Percentiles rank a stretch among this genome's conserved stretches.
Evolutionary conservation across 2,888 invertebrate species (phyloP).

Genomic region (Hemithea aestivaria): DNA sequence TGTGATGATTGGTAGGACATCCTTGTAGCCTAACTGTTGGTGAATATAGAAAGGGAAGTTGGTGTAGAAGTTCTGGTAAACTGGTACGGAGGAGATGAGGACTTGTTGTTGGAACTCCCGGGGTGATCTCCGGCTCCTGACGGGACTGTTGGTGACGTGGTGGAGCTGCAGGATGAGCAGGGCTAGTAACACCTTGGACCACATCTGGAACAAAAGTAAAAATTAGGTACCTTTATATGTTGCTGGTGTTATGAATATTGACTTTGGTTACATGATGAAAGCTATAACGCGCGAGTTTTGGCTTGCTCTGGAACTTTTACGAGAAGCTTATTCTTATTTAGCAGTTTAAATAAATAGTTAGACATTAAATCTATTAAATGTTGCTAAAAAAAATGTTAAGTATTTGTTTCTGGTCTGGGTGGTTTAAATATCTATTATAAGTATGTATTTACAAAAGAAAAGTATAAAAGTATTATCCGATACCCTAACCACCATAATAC

Average conservation of each 20-base stretch:
- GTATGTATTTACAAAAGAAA: too few relatives aligned
- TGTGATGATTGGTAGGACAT: slow-evolving; percentile 39
- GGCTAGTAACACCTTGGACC: slow-evolving; percentile 32
- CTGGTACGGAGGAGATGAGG: slow-evolving; percentile 23
- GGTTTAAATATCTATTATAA: too few relatives aligned
- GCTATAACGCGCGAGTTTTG: too few relatives aligned
- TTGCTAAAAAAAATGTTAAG: too few relatives aligned
- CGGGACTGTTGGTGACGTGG: slow-evolving; percentile 32
- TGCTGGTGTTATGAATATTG: neutral
- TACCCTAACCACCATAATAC: too few relatives aligned
- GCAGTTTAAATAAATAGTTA: too few relatives aligned
- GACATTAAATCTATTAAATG: too few relatives aligned
- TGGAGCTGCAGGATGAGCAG: slow-evolving; percentile 34
- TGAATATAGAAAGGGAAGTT: slow-evolving; percentile 39
- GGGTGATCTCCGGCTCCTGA: slow-evolving; percentile 21
- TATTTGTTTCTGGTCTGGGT: too few relatives aligned
- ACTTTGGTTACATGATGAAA: too few relatives aligned
- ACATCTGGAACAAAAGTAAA: slow-evolving; percentile 42
- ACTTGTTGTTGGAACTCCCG: slow-evolving; percentile 22
- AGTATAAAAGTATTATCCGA: too few relatives aligned
- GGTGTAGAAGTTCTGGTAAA: slow-evolving; percentile 18
- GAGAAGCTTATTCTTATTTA: too few relatives aligned
- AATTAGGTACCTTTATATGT: slow-evolving; percentile 2
- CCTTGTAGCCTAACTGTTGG: slow-evolving; percentile 23
- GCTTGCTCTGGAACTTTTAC: too few relatives aligned